These are phyloP conservation scores for Taphrorychus bicolor DNA, from an alignment of 2,888 invertebrate species.

Conservation along the genomic window DNA sequence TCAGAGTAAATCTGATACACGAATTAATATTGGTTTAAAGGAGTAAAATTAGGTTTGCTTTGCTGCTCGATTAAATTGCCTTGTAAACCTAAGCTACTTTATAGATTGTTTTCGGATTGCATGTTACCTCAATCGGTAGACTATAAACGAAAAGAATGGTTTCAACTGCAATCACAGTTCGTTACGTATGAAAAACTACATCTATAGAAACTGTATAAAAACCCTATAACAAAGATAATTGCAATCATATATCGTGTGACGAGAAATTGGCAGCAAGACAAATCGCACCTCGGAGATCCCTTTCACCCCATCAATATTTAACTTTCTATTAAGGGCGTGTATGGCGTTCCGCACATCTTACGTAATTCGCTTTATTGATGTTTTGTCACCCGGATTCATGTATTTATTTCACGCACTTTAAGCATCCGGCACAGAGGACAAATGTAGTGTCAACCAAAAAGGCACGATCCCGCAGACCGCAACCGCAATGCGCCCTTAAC, in stretches of 20 bases:
- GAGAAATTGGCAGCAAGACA: neutral
- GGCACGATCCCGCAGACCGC: slow-evolving; percentile 34
- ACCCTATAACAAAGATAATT: no score
- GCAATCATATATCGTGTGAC: no score
- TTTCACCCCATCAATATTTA: slow-evolving; percentile 25
- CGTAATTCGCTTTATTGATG: slow-evolving; percentile 41
- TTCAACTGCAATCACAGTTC: no score
- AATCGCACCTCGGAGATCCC: slow-evolving; percentile 6
- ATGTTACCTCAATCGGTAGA: no score
- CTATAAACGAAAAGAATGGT: no score
- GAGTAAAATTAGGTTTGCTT: slow-evolving; percentile 32
- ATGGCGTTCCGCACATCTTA: slow-evolving; percentile 33
- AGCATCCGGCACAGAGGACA: slow-evolving; percentile 22
- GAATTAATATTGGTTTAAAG: slow-evolving; percentile 38
- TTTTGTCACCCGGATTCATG: slow-evolving; percentile 44
- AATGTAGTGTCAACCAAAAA: slow-evolving; percentile 37
- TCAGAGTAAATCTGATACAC: slow-evolving; percentile 37
- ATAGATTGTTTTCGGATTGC: no score
- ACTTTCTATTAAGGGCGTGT: slow-evolving; percentile 36
- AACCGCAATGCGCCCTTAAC: slow-evolving; percentile 26
- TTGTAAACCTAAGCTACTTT: neutral
- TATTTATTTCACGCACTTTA: slow-evolving; percentile 48
- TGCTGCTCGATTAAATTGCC: slow-evolving; percentile 5
- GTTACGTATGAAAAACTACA: no score
- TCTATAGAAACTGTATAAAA: no score